Evolutionary conservation across 1,140 invertebrate genomes (phyloP).

Genomic region (Temnothorax curvispinosus): DNA sequence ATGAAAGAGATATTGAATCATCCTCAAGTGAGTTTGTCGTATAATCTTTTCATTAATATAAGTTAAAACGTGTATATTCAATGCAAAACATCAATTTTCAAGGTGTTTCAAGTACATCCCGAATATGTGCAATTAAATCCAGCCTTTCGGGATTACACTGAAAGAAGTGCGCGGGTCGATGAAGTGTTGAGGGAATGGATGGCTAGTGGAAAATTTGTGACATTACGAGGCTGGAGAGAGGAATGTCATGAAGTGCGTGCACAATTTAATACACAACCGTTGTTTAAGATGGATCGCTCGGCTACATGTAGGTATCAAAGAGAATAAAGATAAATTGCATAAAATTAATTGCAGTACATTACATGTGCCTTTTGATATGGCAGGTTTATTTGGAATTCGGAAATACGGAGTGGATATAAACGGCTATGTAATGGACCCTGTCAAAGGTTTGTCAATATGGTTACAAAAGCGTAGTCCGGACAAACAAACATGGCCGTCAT

Average conservation of each 20-base stretch:
- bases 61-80: constrained; percentile 3
- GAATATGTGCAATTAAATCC: constrained; percentile 93
- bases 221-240: constrained; percentile 95
- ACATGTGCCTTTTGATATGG: constrained; percentile 56
- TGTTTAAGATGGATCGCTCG: constrained; percentile 96
- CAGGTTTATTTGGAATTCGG: constrained; percentile 95
- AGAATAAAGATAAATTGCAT: background rate
- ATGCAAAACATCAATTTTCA: constrained; percentile 54
- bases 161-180: constrained; percentile 92
- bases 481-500: constrained; percentile 98
- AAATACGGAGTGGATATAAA: constrained; percentile 98
- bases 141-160: constrained; percentile 92
- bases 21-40: constrained; percentile 89
- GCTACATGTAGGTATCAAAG: constrained; percentile 90
- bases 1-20: constrained; percentile 92
- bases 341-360: background rate
- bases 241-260: constrained; percentile 95
- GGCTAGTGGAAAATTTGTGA: constrained; percentile 87
- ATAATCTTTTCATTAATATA: background rate
- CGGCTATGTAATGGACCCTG: constrained; percentile 94
- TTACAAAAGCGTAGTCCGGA: constrained; percentile 95
- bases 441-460: constrained; percentile 96
- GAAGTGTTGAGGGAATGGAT: constrained; percentile 91
- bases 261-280: constrained; percentile 89
- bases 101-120: constrained; percentile 90